phyloP scores from a whole-genome alignment of 2,888 invertebrate genomes.

The Coleophora deauratella region DNA sequence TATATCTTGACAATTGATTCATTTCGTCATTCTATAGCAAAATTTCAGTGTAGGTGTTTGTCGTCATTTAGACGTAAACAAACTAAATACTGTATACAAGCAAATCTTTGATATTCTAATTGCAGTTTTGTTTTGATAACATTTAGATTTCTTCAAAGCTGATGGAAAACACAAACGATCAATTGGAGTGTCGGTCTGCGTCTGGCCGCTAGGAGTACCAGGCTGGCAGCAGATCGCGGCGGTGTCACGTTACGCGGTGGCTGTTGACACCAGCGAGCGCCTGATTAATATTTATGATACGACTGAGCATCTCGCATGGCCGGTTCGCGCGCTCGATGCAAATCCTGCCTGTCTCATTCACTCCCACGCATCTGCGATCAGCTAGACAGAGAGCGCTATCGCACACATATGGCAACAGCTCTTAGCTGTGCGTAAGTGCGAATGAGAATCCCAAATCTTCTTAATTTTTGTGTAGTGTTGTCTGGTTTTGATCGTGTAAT shows the following conservation, averaged over 20 bases:
- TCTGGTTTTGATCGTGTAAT: constrained; percentile 32
- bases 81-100: too few relatives aligned
- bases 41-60: too few relatives aligned
- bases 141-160: neutral
- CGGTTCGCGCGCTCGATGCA: constrained; percentile 63
- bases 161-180: constrained; percentile 20
- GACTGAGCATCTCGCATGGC: constrained; percentile 73
- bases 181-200: constrained; percentile 32
- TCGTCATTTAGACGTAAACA: too few relatives aligned
- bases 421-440: constrained; percentile 62
- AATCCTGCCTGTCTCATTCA: constrained; percentile 56
- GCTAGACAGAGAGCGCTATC: constrained; percentile 38
- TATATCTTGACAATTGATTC: too few relatives aligned
- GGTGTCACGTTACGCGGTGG: constrained; percentile 73
- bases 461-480: constrained; percentile 48
- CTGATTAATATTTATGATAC: constrained; percentile 75
- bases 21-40: too few relatives aligned
- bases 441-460: constrained; percentile 68
- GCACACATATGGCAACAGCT: constrained; percentile 48
- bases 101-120: too few relatives aligned
- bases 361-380: constrained; percentile 29
- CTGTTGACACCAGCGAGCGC: constrained; percentile 74
- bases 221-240: constrained; percentile 62
- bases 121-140: too few relatives aligned
- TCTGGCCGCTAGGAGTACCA: constrained; percentile 55